Conservation (phyloP, 2,888 invertebrate genomes). For the Hirtodrosophila alboralis region DNA sequence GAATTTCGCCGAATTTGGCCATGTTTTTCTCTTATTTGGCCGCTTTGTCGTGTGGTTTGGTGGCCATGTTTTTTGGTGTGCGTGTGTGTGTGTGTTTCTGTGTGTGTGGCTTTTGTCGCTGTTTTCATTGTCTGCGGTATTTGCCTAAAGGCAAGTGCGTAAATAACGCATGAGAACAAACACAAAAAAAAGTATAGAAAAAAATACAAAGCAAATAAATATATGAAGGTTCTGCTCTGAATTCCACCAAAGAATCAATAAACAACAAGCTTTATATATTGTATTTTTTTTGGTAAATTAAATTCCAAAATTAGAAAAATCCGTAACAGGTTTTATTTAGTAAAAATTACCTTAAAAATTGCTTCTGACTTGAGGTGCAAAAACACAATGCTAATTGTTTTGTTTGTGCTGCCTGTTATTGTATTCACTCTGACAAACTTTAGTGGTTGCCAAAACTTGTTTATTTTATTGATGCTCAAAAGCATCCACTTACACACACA, state of each 20-base stretch:
- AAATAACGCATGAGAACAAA: conserved; percentile 43
- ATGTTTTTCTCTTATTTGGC: conserved; percentile 44
- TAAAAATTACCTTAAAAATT: conserved; percentile 6
- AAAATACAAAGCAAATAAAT: neutral
- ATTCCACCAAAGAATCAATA: too few species aligned
- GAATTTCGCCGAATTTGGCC: conserved; percentile 64
- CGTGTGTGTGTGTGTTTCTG: conserved; percentile 19
- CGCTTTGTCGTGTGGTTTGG: conserved; percentile 38
- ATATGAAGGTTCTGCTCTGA: too few species aligned
- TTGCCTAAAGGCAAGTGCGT: conserved; percentile 41
- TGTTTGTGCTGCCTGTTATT: conserved; percentile 18
- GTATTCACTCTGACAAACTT: conserved; percentile 18
- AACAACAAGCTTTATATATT: too few species aligned
- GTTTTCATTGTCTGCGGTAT: conserved; percentile 52
- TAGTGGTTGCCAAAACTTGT: conserved; percentile 55
- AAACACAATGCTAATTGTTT: conserved; percentile 46
- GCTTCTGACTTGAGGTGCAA: too few species aligned
- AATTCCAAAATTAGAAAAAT: too few species aligned
- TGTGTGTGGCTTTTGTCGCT: conserved; percentile 36
- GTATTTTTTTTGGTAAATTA: too few species aligned
- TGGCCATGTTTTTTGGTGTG: conserved; percentile 18
- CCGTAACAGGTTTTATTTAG: too few species aligned
- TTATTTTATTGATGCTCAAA: conserved; percentile 66
- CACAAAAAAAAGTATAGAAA: conserved; percentile 9
- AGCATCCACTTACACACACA: conserved; percentile 40